Percentiles rank a stretch among this genome's conserved stretches.
Conservation (phyloP, 2,113 vertebrate species). For the Dendrocopos noguchii region DNA sequence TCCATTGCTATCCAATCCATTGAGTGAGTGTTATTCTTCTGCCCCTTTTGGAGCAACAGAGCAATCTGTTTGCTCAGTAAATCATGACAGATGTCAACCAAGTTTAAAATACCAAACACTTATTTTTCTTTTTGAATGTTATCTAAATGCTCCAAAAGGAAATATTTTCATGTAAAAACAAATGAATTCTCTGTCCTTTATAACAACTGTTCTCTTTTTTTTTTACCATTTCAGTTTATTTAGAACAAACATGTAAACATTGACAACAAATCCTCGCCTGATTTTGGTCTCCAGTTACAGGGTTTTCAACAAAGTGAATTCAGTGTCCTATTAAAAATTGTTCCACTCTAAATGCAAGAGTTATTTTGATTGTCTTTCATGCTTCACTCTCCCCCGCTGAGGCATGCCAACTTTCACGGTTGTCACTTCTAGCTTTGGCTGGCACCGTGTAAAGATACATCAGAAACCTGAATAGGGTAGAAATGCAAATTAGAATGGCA, state of each 20-base stretch:
- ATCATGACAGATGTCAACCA: not conserved
- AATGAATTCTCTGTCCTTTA: not conserved
- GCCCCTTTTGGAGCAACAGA: too few species aligned
- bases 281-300: not conserved
- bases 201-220: not conserved
- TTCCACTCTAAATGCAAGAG: not conserved
- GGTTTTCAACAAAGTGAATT: not conserved
- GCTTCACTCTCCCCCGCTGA: not conserved
- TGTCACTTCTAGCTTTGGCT: not conserved
- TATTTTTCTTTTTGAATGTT: not conserved
- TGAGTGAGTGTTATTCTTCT: too few species aligned
- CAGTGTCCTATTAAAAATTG: not conserved
- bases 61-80: too few species aligned
- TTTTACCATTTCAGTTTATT: not conserved
- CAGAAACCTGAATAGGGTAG: not conserved
- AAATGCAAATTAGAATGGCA: not conserved
- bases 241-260: not conserved
- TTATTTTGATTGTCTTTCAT: conserved; percentile 25
- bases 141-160: not conserved
- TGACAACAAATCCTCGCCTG: not conserved
- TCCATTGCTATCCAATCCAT: too few species aligned
- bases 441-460: not conserved
- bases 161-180: not conserved
- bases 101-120: not conserved
- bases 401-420: not conserved